Conservation (phyloP, 37 sponge, comb jelly and placozoan genomes). For the Oopsacas minuta region DNA sequence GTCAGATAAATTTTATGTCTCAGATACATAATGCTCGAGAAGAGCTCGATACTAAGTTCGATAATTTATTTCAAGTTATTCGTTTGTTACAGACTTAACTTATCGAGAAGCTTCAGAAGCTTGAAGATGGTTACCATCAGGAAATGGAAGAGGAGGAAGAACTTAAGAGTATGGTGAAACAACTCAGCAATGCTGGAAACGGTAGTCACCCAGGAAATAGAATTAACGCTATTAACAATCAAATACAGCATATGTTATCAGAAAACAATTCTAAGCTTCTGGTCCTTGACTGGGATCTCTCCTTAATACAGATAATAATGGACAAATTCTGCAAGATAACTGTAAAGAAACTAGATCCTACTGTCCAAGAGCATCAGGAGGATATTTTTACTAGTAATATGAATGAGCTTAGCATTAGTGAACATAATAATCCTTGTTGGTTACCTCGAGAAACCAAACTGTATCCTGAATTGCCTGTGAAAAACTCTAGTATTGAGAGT, state of each 20-base stretch:
- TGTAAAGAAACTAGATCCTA: neutral
- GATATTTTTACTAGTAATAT: neutral
- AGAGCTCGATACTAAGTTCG: neutral
- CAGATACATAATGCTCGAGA: neutral
- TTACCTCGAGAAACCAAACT: too few species aligned
- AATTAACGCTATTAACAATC: neutral
- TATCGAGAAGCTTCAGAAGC: neutral
- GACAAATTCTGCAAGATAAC: neutral
- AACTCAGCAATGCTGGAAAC: neutral
- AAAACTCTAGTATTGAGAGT: neutral
- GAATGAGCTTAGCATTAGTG: neutral
- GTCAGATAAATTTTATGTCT: neutral
- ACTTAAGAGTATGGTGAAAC: neutral
- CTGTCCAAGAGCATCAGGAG: neutral
- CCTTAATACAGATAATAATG: neutral
- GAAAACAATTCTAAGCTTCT: neutral
- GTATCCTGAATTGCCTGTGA: neutral
- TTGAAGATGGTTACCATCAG: neutral
- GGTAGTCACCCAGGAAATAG: neutral
- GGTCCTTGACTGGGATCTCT: neutral
- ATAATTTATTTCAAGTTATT: neutral
- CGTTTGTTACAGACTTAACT: neutral
- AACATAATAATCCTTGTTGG: neutral
- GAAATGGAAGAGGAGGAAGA: neutral
- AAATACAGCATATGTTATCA: neutral